Evolutionary conservation across 2,113 vertebrate genomes (phyloP), one percentile per base, ranked within the genome.

Genomic region (Holacanthus passer): DNA sequence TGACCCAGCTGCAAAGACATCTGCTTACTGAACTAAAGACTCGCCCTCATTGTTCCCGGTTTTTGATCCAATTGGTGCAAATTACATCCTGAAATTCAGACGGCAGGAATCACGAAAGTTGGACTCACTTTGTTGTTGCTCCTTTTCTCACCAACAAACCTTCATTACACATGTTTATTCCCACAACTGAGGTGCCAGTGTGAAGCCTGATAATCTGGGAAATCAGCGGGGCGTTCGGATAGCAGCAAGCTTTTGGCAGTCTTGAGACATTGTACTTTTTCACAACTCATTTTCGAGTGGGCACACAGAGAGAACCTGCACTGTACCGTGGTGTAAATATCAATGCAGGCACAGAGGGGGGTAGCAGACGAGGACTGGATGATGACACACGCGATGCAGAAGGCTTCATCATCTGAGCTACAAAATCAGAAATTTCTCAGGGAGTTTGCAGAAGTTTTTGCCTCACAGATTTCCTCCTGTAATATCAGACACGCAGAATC

Each of bases 121-220:
- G 60, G 52, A 72, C 53, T 77, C 71, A 27, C 71, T 76, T 79
- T 80, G 73, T 73, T 88, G 81, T 77, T 82, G 69, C 55, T 81
- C 48, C 45, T 69, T 56, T 70, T 68, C 82, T 86, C 81, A 85
- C 43, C 82, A 76, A 37, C 73, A 45, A 32, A 64, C 64, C 60
- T 47, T 55, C 79, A 47, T 78, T 81, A 67, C 79, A 85, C 59
- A 59, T 83, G 82, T 91, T 87, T 85, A 79, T 91, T 84, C 76
- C 62, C 58, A 82, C 73, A 82, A 77, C 79, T 37, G 85, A 88
- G 81, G 69, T 71, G 77, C 55, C 80, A 77, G 71, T 81, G 82
- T 87, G 88, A 83, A 81, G 79, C 68, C 70, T 70, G 88, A 89
- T 88, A 88, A 90, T 86, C 86, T 85, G 88, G n/a, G 81, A 87